Percentiles rank a stretch among this genome's conserved stretches.
Conservation (phyloP, 2,113 vertebrate species). For the Egretta garzetta region DNA sequence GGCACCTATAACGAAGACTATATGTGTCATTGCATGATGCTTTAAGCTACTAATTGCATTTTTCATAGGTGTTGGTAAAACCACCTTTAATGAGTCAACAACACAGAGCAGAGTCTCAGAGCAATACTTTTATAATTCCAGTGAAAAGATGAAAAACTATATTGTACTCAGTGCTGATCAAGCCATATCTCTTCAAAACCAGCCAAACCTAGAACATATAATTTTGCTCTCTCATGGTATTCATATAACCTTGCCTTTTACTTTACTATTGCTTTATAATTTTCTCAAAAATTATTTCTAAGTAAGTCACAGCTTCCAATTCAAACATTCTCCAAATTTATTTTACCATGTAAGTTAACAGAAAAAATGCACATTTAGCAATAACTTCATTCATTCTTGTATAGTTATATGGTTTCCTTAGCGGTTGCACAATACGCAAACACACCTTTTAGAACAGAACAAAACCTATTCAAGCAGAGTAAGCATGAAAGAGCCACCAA, state of each 20-base stretch:
- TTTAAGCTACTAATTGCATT: neutral
- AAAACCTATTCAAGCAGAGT: neutral
- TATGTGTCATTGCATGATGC: neutral
- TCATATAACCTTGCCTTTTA: neutral
- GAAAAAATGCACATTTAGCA: neutral
- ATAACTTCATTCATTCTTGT: neutral
- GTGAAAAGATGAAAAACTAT: neutral
- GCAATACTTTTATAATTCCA: neutral
- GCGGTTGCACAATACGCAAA: neutral
- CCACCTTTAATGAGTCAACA: neutral
- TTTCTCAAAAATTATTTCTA: conserved; percentile 14
- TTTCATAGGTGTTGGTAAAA: neutral
- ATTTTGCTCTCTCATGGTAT: neutral
- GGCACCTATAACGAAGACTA: neutral
- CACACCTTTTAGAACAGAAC: neutral
- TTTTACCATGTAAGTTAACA: neutral
- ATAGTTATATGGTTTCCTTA: neutral
- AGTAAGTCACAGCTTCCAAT: neutral
- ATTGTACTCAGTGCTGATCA: neutral
- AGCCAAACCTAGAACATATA: neutral
- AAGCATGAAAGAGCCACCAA: neutral
- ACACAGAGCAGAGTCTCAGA: neutral
- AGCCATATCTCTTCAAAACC: neutral
- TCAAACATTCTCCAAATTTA: neutral
- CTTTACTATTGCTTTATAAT: neutral